Percentiles rank a stretch among this genome's conserved stretches.
These are phyloP conservation scores for Okamejei kenojei DNA, from an alignment of 2,797 vertebrate genomes.

Conservation along the genomic window DNA sequence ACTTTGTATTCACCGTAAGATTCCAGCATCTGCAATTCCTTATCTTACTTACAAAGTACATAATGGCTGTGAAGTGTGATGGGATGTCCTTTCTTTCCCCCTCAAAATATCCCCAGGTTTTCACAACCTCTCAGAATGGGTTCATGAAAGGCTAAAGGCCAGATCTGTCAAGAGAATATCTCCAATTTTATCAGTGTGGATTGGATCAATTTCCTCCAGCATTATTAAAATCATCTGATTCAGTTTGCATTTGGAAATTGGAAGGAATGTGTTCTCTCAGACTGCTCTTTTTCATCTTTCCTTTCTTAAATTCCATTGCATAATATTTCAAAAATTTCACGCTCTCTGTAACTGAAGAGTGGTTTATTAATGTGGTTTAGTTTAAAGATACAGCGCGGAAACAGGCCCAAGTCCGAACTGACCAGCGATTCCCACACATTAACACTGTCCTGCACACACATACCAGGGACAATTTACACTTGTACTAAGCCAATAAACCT, in stretches of 20 bases:
- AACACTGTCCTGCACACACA: too few relatives aligned
- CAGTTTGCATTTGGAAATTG: neutral
- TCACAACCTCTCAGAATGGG: neutral
- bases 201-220: neutral
- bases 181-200: constrained; percentile 7
- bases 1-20: too few relatives aligned
- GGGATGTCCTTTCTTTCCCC: neutral
- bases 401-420: too few relatives aligned
- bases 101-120: neutral
- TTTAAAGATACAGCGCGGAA: too few relatives aligned
- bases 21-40: too few relatives aligned
- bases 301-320: too few relatives aligned
- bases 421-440: too few relatives aligned
- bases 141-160: neutral
- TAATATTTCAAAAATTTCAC: neutral
- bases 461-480: too few relatives aligned
- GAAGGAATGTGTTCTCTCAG: neutral
- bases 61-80: neutral
- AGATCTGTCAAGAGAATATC: neutral
- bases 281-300: too few relatives aligned
- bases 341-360: too few relatives aligned
- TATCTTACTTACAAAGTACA: neutral
- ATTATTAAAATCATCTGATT: neutral
- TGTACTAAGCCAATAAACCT: too few relatives aligned
- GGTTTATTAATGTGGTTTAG: too few relatives aligned